Evolutionary conservation across 2,888 invertebrate species (phyloP), one percentile per base, ranked within the genome.

Genomic region (Holacanthella duospinosa): DNA sequence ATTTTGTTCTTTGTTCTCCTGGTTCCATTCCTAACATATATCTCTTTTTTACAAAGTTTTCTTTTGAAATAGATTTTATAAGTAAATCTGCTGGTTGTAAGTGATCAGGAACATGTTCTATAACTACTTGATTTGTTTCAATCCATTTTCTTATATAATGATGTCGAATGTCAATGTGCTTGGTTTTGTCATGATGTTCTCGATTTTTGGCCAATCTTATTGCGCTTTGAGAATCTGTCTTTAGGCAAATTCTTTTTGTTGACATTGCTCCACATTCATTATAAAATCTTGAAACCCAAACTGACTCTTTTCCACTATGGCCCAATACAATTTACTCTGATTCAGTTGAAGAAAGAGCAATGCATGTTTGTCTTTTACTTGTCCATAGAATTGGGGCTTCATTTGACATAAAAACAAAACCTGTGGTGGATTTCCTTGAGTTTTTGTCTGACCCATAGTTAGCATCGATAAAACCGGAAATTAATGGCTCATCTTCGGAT

Each of bases 381-480:
- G 44, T 19, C 67, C 68, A 69, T 43, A 44, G 56, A 3, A 69
- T 58, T 4, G 64, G 63, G 1, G 53, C 57, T 6, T 62, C 64
- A 27, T 54, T 25, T 12, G 61, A 27, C 4, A 29, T 28, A 48
- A 67, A 65, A 19, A 69, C n/a, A 58, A 57, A 55, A 63, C n/a
- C 55, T 69, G 64, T 59, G 27, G 67, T 65, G 29, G 66, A 68
- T 26, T 64, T 62, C 24, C 66, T 28, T 24, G 62, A 60, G 43
- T 61, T 55, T 21, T 25, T 48, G 44, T 69, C 68, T 12, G 63
- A 63, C n/a, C 55, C 70, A 61, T 64, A 71, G 56, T 71, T 65
- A n/a, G 69, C 64, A 60, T 71, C 71, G 4, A 54, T 57, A 55
- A 64, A 71, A 16, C 63, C 70, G 36, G 54, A 24, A 43, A 65